These are phyloP conservation scores for Antheraea pernyi DNA, from an alignment of 1,140 invertebrate species.

Conservation along the genomic window DNA sequence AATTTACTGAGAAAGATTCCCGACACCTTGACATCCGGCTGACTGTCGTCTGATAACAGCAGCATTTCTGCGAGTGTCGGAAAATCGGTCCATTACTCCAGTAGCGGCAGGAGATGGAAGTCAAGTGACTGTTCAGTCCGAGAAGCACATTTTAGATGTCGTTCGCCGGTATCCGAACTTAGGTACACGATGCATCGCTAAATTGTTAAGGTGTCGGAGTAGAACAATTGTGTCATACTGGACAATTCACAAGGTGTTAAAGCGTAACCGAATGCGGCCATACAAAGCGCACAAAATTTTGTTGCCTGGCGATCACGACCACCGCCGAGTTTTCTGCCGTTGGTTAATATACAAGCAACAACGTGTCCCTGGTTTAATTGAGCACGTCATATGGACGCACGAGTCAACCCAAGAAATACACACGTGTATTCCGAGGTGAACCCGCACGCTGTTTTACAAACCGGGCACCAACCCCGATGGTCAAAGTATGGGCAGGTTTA, in stretches of 20 bases:
- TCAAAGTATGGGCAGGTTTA: slow-evolving; percentile 19
- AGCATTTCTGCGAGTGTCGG: slow-evolving; percentile 12
- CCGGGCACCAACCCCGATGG: slow-evolving; percentile 16
- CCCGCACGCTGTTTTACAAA: slow-evolving; percentile 8
- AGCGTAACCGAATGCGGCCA: slow-evolving; percentile 8
- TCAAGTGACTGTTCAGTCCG: neutral
- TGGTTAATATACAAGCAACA: slow-evolving; percentile 16
- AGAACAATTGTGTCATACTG: slow-evolving; percentile 6
- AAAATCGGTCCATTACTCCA: slow-evolving; percentile 13
- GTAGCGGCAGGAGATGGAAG: neutral
- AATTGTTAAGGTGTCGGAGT: neutral
- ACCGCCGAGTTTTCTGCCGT: slow-evolving; percentile 10
- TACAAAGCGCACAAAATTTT: slow-evolving; percentile 18
- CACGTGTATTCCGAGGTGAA: slow-evolving; percentile 12
- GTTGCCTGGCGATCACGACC: slow-evolving; percentile 8
- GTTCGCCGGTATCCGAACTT: slow-evolving; percentile 6
- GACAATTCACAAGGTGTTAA: slow-evolving; percentile 11
- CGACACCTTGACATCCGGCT: neutral
- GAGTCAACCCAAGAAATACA: slow-evolving; percentile 17
- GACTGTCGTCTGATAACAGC: slow-evolving; percentile 14
- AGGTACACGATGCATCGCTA: slow-evolving; percentile 2
- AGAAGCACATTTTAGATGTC: neutral
- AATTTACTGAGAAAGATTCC: slow-evolving; percentile 8
- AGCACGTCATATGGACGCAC: slow-evolving; percentile 19
- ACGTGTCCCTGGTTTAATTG: slow-evolving; percentile 1